These are phyloP conservation scores for Listrodromus nycthemerus DNA, from an alignment of 2,888 invertebrate genomes.

Conservation along the genomic window DNA sequence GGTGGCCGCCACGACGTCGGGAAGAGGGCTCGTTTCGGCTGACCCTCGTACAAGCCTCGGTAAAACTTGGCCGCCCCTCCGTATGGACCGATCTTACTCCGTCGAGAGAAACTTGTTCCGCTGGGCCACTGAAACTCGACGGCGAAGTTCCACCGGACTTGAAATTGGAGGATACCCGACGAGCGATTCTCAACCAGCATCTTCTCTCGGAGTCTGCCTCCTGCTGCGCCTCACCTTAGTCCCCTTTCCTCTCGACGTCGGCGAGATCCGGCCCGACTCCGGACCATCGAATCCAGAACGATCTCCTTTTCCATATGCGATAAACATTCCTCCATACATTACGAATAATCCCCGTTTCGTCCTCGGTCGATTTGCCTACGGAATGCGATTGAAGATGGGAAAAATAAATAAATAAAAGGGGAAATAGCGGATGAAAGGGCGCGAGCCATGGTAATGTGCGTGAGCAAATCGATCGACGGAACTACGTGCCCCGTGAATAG, in stretches of 20 bases:
- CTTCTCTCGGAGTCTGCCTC: constrained; percentile 22
- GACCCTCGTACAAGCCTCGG: constrained; percentile 28
- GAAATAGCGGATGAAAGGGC: background rate
- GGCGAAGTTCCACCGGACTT: constrained; percentile 63
- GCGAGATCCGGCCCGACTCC: background rate
- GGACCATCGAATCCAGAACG: background rate
- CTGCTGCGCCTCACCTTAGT: constrained; percentile 23
- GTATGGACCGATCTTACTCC: constrained; percentile 44
- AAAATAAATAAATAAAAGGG: background rate
- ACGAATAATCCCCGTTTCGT: background rate
- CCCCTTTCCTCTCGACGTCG: background rate
- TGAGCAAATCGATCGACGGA: constrained; percentile 59
- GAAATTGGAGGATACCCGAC: constrained; percentile 66
- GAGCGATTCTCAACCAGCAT: constrained; percentile 44
- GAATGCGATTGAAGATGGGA: background rate
- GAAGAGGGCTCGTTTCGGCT: constrained; percentile 33
- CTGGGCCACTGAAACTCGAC: constrained; percentile 45
- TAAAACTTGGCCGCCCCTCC: constrained; percentile 48
- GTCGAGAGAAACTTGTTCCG: constrained; percentile 58
- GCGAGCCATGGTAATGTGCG: constrained; percentile 4
- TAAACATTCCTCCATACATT: background rate
- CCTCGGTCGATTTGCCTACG: background rate
- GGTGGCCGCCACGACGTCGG: constrained; percentile 15
- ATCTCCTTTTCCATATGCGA: background rate
- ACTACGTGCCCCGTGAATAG: constrained; percentile 75